phyloP scores from a whole-genome alignment of 2,113 vertebrate genomes.

The Alethe castanea region DNA sequence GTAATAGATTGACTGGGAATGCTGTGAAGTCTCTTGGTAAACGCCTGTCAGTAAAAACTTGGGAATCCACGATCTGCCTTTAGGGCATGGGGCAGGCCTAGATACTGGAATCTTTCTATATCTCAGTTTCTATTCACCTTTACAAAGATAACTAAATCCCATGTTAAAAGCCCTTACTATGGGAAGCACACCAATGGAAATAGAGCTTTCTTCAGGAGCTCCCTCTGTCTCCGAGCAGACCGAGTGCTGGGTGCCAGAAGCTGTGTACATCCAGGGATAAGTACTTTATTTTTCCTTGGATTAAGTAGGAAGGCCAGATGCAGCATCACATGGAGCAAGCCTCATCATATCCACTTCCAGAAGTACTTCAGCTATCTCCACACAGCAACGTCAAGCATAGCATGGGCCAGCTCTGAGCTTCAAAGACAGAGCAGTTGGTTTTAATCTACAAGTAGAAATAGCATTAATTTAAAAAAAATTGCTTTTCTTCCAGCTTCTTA shows the following conservation, averaged over 20 bases:
- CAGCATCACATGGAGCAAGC: neutral
- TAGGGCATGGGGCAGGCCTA: neutral
- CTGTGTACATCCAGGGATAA: neutral
- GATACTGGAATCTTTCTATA: neutral
- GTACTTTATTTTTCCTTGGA: neutral
- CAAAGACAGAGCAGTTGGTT: neutral
- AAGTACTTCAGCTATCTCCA: neutral
- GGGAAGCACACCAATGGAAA: neutral
- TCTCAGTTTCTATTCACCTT: neutral
- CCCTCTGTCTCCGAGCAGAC: fast-evolving
- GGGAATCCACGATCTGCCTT: neutral
- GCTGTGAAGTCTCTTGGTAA: neutral
- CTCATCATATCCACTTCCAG: neutral
- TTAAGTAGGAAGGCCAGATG: neutral
- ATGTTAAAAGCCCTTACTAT: neutral
- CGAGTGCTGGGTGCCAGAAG: neutral
- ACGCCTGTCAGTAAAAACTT: neutral
- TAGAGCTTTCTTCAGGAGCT: neutral
- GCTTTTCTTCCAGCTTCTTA: neutral
- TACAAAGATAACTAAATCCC: neutral
- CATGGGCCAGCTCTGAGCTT: neutral
- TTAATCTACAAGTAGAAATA: neutral
- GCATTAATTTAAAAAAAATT: neutral
- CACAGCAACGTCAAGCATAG: neutral
- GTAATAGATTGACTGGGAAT: neutral